These are phyloP conservation scores for Hesperophylax magnus DNA, from an alignment of 1,140 invertebrate species.

Conservation along the genomic window DNA sequence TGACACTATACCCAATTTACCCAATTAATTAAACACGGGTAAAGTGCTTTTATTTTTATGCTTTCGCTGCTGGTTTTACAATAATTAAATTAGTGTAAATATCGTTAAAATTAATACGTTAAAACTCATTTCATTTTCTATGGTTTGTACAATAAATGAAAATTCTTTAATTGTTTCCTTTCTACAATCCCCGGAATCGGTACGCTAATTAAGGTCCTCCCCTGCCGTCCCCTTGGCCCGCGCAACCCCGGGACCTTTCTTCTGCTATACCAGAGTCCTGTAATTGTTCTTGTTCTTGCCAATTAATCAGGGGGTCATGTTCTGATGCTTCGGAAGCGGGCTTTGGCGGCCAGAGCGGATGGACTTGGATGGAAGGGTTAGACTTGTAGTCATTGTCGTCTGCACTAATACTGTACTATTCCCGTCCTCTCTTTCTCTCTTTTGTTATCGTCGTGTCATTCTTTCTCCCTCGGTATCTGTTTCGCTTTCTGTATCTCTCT, in stretches of 20 bases:
- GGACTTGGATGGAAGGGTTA: slow-evolving; percentile 34
- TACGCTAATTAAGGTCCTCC: slow-evolving; percentile 33
- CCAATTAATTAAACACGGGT: no score
- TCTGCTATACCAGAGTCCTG: slow-evolving; percentile 32
- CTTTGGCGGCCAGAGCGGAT: slow-evolving; percentile 26
- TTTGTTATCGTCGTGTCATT: slow-evolving; percentile 2
- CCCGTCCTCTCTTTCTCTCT: neutral
- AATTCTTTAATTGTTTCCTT: slow-evolving; percentile 35
- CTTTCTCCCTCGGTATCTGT: slow-evolving; percentile 14
- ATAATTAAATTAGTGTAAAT: no score
- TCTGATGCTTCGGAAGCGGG: slow-evolving; percentile 38
- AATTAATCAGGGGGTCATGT: slow-evolving; percentile 56
- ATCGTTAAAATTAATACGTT: no score
- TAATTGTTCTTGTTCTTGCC: slow-evolving; percentile 57
- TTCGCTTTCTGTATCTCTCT: slow-evolving; percentile 24
- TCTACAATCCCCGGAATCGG: slow-evolving; percentile 20
- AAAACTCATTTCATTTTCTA: no score
- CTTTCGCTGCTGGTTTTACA: no score
- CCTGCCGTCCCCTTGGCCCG: neutral
- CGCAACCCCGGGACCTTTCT: neutral
- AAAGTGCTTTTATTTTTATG: no score
- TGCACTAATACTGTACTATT: slow-evolving; percentile 13
- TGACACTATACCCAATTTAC: no score
- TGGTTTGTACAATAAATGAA: slow-evolving; percentile 35
- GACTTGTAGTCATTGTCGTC: slow-evolving; percentile 47